Conservation (phyloP, 2,888 invertebrate species). For the Parthenolecanium corni region DNA sequence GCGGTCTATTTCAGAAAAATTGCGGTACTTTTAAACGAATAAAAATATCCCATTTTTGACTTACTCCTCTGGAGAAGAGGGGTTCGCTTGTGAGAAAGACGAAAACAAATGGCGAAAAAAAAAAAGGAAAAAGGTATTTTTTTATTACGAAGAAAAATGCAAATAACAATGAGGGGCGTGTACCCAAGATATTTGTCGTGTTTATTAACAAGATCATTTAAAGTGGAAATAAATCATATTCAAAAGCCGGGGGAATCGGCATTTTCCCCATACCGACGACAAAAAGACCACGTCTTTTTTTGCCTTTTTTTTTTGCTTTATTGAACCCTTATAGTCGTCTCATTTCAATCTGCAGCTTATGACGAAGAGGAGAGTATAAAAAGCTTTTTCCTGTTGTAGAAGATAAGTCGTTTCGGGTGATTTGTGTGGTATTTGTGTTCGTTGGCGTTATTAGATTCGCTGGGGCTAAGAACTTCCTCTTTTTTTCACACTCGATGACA, state of each 20-base stretch:
- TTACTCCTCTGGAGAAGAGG: too few relatives aligned
- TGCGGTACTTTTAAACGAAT: too few relatives aligned
- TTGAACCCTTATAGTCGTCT: slow-evolving; percentile 17
- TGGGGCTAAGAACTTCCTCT: too few relatives aligned
- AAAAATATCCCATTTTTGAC: too few relatives aligned
- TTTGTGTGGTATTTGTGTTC: slow-evolving; percentile 32
- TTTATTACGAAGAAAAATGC: slow-evolving; percentile 25
- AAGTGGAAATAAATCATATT: slow-evolving; percentile 29
- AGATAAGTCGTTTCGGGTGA: slow-evolving; percentile 30
- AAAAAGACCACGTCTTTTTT: slow-evolving; percentile 18
- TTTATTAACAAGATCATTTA: slow-evolving; percentile 29
- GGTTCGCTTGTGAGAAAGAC: too few relatives aligned
- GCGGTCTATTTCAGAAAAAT: too few relatives aligned
- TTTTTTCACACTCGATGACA: too few relatives aligned
- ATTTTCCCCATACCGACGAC: slow-evolving; percentile 22
- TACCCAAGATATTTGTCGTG: slow-evolving; percentile 27
- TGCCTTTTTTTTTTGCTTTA: too few relatives aligned
- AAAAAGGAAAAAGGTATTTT: slow-evolving; percentile 25
- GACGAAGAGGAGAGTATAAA: slow-evolving; percentile 17
- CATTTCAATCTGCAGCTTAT: background rate
- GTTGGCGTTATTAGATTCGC: slow-evolving; percentile 31
- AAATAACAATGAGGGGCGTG: slow-evolving; percentile 26
- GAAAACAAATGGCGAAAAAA: background rate
- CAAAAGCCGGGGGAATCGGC: slow-evolving; percentile 25
- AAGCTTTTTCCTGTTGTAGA: slow-evolving; percentile 28